Evolutionary conservation across 2,797 vertebrate species (phyloP), one percentile per base, ranked within the genome.

Genomic region (Ciconia nigra): DNA sequence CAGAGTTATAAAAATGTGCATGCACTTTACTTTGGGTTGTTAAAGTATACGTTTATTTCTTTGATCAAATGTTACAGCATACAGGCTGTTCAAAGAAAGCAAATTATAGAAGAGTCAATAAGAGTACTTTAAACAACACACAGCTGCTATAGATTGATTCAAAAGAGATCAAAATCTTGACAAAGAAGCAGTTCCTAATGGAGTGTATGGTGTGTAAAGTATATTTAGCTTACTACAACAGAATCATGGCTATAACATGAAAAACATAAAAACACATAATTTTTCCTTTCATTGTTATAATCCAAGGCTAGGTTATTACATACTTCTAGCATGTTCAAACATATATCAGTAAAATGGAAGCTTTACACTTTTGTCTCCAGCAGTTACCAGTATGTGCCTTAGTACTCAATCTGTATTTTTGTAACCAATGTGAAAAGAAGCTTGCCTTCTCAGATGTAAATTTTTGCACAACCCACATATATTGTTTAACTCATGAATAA

Each of bases 301-400:
- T 76, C 72, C 24, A 74, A 73, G 46, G 5, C 94, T 98, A 97
- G 95, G 84, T 98, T 98, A 97, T 98, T 98, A 97, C 97, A 97
- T 96, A 96, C 86, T 97, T 97, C 92, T 98, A 98, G 97, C 96
- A 96, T 98, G 97, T 98, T 98, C 95, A 98, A 98, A 98, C 94
- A 97, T 93, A 88, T 17, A 47, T 89, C 97, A 97, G 97, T 98
- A 98, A 98, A 98, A 97, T 98, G 97, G 94, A 98, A 98, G 96
- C 92, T 87, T 73, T 73, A 24, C 55, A 22, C 42, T 61, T 98
- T 98, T 98, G 96, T 76, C 95, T 98, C 97, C 97, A 98, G 97
- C 97, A 98, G 97, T 97, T 98, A 98, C 96, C 97, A 98, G 98
- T 98, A 98, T 98, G 83, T 97, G 96, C 95, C 96, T 98, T 98